phyloP scores from a whole-genome alignment of 2,113 vertebrate species.

The Phoenicopterus ruber region DNA sequence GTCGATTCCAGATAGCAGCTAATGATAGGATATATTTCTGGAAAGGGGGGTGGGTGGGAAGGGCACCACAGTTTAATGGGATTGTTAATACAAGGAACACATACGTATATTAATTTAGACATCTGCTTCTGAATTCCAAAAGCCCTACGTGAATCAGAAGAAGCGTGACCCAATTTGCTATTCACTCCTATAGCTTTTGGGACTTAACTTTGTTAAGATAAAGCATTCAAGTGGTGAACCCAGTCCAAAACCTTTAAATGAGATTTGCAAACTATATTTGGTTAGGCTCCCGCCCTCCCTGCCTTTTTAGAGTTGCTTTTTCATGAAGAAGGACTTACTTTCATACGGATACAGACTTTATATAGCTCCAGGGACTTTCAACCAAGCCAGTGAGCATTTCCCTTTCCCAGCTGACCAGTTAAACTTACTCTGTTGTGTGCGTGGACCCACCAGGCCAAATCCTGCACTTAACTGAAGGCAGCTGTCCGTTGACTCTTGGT shows the following conservation, averaged over 20 bases:
- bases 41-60: constrained; percentile 51
- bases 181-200: neutral
- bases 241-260: neutral
- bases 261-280: neutral
- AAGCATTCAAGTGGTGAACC: neutral
- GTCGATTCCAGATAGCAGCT: constrained; percentile 90
- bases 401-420: neutral
- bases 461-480: neutral
- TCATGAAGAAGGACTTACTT: neutral
- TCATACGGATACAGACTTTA: neutral
- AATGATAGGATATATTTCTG: constrained; percentile 85
- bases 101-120: constrained; percentile 60
- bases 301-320: neutral
- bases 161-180: neutral
- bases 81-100: constrained; percentile 64
- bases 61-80: constrained; percentile 46
- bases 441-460: neutral
- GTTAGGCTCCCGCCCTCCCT: neutral
- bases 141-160: neutral
- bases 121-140: constrained; percentile 38
- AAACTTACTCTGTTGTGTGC: neutral
- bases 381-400: neutral
- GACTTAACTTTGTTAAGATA: neutral
- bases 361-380: neutral
- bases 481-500: neutral